Evolutionary conservation across 2,113 vertebrate species (phyloP), one percentile per base, ranked within the genome.

Genomic region (Pitta sordida): DNA sequence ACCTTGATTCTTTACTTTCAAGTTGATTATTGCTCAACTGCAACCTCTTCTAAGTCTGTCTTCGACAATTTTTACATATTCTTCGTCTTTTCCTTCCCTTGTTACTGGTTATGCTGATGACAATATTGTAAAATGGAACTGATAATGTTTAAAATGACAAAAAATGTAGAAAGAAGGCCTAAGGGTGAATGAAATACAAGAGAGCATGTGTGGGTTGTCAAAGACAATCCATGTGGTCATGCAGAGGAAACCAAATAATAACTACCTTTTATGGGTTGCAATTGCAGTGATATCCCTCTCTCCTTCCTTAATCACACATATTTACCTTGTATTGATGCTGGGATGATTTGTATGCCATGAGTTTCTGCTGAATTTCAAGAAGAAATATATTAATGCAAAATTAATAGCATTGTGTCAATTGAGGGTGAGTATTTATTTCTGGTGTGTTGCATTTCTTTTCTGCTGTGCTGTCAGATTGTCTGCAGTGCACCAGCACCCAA

Each of bases 371-470:
- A 96, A 96, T 93, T 88, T 94, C 91, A 95, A 91, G 76, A 94
- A 92, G 92, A 95, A 94, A 95, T 95, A 86, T 95, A 95, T 95
- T 93, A 96, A 92, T 49, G 12, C 23, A 81, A 87, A 96, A 93
- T 69, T 67, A 93, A 97, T 92, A 92, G 59, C 82, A 65, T 81
- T 64, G 69, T 96, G 88, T 90, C 93, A 93, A 78, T 80, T 79
- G 76, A 88, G 85, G 83, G 71, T 21, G 58, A 95, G 76, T 93
- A 96, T 97, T 96, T 96, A 96, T 97, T 96, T 90, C 90, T 90
- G 37, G 70, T 79, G 88, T 74, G 73, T 91, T 91, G 79, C 94
- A 67, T 91, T 95, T 84, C 93, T 95, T 95, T 96, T 96, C 91
- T 93, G 93, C 93, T 91, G 90, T 64, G 84, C 83, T 97, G 91